Percentiles rank a stretch among this genome's conserved stretches.
These are phyloP conservation scores for Ophion ellenae DNA, from an alignment of 2,888 invertebrate species.

Conservation along the genomic window DNA sequence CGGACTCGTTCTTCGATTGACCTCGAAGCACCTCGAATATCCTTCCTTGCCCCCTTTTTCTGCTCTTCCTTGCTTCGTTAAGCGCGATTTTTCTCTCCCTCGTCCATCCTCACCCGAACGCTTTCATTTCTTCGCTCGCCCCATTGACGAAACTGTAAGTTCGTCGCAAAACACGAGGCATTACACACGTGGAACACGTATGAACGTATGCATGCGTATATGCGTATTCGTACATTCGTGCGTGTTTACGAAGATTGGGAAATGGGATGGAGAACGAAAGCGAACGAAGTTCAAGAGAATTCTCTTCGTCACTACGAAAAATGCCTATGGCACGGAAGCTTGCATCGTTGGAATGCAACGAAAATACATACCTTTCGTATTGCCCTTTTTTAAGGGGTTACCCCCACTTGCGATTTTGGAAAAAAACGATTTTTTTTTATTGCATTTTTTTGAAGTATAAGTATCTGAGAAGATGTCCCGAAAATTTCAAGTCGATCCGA, in stretches of 20 bases:
- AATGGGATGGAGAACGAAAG: no score
- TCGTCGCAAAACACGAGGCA: no score
- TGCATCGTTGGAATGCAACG: no score
- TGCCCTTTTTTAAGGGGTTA: no score
- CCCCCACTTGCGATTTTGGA: no score
- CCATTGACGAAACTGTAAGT: slow-evolving; percentile 4
- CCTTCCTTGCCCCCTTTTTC: background rate
- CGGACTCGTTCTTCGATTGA: slow-evolving; percentile 9
- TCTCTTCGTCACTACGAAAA: background rate
- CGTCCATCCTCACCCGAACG: background rate
- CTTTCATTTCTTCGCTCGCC: background rate
- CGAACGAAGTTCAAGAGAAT: background rate
- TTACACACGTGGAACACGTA: background rate
- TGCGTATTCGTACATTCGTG: no score
- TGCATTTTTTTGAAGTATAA: no score
- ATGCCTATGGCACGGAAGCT: no score
- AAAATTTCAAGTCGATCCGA: no score
- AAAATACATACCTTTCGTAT: no score
- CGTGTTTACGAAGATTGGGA: background rate
- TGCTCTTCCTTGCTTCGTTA: background rate
- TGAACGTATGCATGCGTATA: background rate
- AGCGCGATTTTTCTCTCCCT: background rate
- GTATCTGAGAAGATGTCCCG: no score
- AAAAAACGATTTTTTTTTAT: no score
- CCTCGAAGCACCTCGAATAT: slow-evolving; percentile 17